Base-by-base conservation (phyloP, 2,797 vertebrate genomes). In the Schizopygopsis pylzovi region DNA sequence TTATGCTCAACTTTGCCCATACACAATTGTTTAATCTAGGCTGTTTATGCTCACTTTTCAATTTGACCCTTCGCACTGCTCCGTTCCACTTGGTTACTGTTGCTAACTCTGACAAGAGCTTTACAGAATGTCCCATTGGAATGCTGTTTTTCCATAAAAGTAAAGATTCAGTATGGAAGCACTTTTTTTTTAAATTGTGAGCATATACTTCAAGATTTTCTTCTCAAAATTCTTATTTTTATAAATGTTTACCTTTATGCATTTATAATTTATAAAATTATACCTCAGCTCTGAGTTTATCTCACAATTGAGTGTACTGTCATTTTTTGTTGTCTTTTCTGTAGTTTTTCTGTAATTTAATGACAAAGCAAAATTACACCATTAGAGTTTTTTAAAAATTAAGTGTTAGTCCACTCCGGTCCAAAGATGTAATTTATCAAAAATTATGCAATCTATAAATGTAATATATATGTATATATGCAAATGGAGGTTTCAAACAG, bases 81-180 rank as follows among this genome's bases (percentile, higher is more conserved):
- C 33, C 18, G 33, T 54, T 37, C 20, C 20, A 12, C 20, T 41
- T 22, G 33, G 25, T 52, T 76, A 37, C 72, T 76, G 28, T 76
- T 37, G 73, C 47, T 76, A 76, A 54, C 45, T 37, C 73, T 54
- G 73, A 22, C 72, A 76, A 22, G 73, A 22, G 73, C 73, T 76
- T 76, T 37, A 54, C 18, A 12, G 28, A 37, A 52, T 33, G 28
- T 37, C 47, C 73, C 18, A 54, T 11, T 33, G 4, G 28, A 52
- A 20, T 18, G 1, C 39, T 15, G 39, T 33, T 65, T 33, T 33
- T 65, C n/a, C 10, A 61, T n/a, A 11, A 59, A 59, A 59, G 22
- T 25, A 25, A 61, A 25, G 1, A 25, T 4, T 61, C n/a, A 61
- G 59, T 25, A 12, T 61, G 59, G 59, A 59, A n/a, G 56, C 22